Evolutionary conservation across 2,113 vertebrate species (phyloP), one percentile per base, ranked within the genome.

Genomic region (Pipra filicauda): DNA sequence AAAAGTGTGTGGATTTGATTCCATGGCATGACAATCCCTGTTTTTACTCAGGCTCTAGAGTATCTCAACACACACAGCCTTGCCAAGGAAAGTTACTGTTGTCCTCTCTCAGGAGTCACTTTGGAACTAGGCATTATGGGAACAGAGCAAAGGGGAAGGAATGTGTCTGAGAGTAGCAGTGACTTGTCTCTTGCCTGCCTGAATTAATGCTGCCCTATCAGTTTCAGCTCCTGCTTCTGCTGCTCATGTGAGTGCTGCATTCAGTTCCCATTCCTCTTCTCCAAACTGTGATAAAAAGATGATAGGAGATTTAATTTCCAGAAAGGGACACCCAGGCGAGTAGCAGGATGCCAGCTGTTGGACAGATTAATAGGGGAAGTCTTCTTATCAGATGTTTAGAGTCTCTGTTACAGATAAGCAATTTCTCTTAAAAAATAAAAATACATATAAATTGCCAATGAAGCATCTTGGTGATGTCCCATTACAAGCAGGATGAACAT

Each of bases 261-360:
- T 93, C 74, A 26, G n/a, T 58, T 95, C 52, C 62, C 16, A 13
- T 61, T 88, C 35, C 35, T 81, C 39, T 95, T 51, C 51, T 92
- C 52, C 31, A 51, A 71, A 87, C 37, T 31, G 33, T 12, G 94
- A 95, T 90, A 85, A 89, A 89, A 92, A 86, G 44, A 61, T 73
- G 93, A 91, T 78, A 80, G 46, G 73, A 96, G 69, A 85, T 66
- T 57, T 89, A 65, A 71, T 93, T 97, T 97, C 80, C 76, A 93
- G 95, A 72, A 43, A 71, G 65, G 52, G 79, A 76, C 77, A 82
- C 59, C 24, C 55, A 69, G 75, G 44, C 71, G 54, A 79, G 85
- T 51, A 91, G 70, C 33, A 61, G 41, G 37, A 92, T 92, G 77
- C 74, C 65, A 79, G 59, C 62, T 85, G 44, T 81, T 92, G 59